Evolutionary conservation across 2,113 vertebrate species (phyloP).

Genomic region (Hippocampus zosterae): DNA sequence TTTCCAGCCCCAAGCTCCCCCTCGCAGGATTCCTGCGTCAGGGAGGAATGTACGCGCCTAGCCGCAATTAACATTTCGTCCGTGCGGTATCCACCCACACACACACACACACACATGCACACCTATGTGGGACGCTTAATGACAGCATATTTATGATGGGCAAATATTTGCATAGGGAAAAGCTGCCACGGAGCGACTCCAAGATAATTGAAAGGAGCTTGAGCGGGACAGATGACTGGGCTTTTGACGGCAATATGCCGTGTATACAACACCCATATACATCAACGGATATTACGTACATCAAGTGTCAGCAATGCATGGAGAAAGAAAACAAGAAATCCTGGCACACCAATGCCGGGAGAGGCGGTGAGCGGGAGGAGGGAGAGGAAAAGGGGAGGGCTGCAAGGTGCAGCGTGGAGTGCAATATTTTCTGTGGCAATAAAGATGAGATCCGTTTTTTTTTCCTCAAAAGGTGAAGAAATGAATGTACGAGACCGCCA

Average conservation of each 20-base stretch:
- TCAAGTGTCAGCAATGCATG: conserved; percentile 6
- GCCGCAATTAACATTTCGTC: conserved; percentile 65
- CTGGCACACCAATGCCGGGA: conserved; percentile 12
- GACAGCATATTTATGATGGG: conserved; percentile 59
- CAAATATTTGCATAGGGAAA: conserved; percentile 65
- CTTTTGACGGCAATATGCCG: conserved; percentile 39
- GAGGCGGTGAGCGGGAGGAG: neutral
- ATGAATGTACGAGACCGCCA: conserved; percentile 7
- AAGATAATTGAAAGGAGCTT: conserved; percentile 58
- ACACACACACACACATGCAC: neutral
- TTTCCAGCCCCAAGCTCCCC: conserved; percentile 44
- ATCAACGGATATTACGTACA: neutral
- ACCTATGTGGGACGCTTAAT: conserved; percentile 58
- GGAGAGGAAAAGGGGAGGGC: conserved; percentile 3
- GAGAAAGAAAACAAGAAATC: conserved; percentile 33
- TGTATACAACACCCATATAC: neutral
- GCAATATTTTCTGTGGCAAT: conserved; percentile 6
- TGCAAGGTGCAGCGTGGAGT: conserved; percentile 13
- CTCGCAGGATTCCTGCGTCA: conserved; percentile 63
- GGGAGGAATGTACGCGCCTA: conserved; percentile 50
- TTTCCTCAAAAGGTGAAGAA: conserved; percentile 5
- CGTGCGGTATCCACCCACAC: conserved; percentile 34
- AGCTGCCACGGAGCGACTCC: conserved; percentile 53
- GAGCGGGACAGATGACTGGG: conserved; percentile 12
- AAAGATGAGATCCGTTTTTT: conserved; percentile 1